Conservation (phyloP, 2,113 vertebrate species). For the Cinclus cinclus region DNA sequence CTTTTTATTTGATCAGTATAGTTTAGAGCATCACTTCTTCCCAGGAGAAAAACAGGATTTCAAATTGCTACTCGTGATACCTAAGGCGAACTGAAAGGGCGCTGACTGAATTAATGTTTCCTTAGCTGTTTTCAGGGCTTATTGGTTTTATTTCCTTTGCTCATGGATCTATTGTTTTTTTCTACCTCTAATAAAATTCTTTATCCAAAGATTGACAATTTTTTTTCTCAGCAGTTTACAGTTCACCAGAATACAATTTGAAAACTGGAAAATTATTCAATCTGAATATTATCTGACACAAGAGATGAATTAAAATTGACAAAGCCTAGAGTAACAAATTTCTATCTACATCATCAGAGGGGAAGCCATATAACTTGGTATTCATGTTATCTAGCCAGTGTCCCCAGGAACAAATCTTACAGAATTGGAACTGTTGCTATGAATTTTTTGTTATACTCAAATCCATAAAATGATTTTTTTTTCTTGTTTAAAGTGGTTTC, state of each 20-base stretch:
- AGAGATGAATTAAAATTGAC: background rate
- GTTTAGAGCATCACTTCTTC: slow-evolving; percentile 77
- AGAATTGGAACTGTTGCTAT: background rate
- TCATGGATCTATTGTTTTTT: slow-evolving; percentile 53
- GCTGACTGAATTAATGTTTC: slow-evolving; percentile 75
- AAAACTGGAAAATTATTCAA: slow-evolving; percentile 55
- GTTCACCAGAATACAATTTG: background rate
- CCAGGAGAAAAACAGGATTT: slow-evolving; percentile 77
- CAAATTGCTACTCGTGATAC: slow-evolving; percentile 75
- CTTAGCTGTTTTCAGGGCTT: slow-evolving; percentile 64
- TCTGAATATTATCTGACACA: slow-evolving; percentile 31
- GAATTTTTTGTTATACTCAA: background rate
- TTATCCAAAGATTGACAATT: slow-evolving; percentile 24
- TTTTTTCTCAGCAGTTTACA: slow-evolving; percentile 42
- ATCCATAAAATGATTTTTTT: background rate
- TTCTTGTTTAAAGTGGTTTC: background rate
- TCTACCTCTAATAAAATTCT: slow-evolving; percentile 40
- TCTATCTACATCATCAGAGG: background rate
- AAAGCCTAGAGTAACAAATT: background rate
- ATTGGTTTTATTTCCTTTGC: slow-evolving; percentile 74
- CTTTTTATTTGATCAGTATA: slow-evolving; percentile 82
- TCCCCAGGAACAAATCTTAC: background rate
- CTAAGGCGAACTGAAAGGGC: slow-evolving; percentile 71
- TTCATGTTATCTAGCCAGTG: background rate
- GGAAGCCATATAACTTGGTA: background rate